phyloP scores from a whole-genome alignment of 2,797 vertebrate species.

The Heliangelus exortis region DNA sequence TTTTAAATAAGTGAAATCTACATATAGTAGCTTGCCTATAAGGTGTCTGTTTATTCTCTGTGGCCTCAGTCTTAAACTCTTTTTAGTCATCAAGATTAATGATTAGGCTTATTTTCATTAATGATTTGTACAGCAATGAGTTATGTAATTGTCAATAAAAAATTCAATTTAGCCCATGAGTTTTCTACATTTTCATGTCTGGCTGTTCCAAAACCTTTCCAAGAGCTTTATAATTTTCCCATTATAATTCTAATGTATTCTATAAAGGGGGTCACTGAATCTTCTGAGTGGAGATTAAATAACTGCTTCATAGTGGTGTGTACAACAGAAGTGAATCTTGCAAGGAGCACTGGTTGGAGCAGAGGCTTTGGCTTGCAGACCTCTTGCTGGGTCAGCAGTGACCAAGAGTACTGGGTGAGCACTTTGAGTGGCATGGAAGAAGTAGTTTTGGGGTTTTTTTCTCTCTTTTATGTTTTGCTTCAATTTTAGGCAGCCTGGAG shows the following conservation, averaged over 20 bases:
- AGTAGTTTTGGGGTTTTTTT: not conserved
- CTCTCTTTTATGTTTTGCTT: not conserved
- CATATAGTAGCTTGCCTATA: not conserved
- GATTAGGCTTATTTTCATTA: constrained; percentile 68
- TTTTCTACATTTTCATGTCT: constrained; percentile 59
- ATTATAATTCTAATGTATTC: constrained; percentile 26
- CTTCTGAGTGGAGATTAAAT: not conserved
- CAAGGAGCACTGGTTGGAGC: not conserved
- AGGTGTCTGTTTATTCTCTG: not conserved
- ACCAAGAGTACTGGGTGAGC: not conserved
- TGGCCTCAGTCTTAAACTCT: constrained; percentile 31
- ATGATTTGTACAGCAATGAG: constrained; percentile 51
- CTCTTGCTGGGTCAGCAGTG: not conserved
- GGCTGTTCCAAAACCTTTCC: constrained; percentile 44
- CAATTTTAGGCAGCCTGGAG: not conserved
- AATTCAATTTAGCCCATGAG: constrained; percentile 52
- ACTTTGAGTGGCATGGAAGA: not conserved
- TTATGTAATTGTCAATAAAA: constrained; percentile 63
- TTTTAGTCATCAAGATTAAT: constrained; percentile 59
- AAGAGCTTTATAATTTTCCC: constrained; percentile 63
- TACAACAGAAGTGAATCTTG: not conserved
- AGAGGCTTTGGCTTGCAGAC: not conserved
- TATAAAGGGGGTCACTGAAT: not conserved
- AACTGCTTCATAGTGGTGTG: not conserved
- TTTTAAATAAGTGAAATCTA: not conserved